phyloP scores from a whole-genome alignment of 2,113 vertebrate species.

The Alligator mississippiensis region DNA sequence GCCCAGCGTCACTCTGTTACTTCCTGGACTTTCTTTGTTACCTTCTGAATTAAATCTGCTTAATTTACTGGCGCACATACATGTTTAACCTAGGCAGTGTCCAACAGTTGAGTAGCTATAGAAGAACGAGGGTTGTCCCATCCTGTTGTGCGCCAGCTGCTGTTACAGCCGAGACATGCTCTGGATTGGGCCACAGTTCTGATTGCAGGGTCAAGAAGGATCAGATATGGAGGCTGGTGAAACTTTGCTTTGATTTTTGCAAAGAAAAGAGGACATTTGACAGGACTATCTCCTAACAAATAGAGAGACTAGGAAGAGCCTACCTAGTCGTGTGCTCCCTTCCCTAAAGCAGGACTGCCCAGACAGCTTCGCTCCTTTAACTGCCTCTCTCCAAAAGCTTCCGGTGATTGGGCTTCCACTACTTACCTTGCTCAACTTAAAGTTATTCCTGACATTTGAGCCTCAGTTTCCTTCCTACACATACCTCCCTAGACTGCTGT shows the following conservation, averaged over 20 bases:
- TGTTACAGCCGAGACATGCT: not conserved
- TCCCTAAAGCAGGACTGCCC: not conserved
- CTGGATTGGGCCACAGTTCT: not conserved
- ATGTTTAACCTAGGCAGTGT: not conserved
- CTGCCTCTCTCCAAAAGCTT: not conserved
- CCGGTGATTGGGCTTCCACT: not conserved
- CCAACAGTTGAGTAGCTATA: not conserved
- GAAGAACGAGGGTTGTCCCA: not conserved
- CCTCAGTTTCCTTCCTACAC: not conserved
- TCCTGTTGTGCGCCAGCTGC: not conserved
- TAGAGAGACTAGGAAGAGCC: too few relatives aligned
- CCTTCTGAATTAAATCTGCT: not conserved
- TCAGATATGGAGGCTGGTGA: fast-evolving
- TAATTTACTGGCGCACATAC: not conserved
- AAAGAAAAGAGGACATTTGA: fast-evolving
- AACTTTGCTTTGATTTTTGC: not conserved
- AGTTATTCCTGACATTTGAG: not conserved
- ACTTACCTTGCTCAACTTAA: not conserved
- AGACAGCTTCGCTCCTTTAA: not conserved
- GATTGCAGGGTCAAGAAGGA: not conserved
- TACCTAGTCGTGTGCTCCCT: too few relatives aligned
- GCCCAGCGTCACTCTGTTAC: too few relatives aligned
- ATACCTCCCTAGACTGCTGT: not conserved
- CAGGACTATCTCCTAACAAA: fast-evolving
- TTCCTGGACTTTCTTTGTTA: not conserved